Evolutionary conservation across 2,888 invertebrate species (phyloP), one percentile per base, ranked within the genome.

Genomic region (Eilema depressum): DNA sequence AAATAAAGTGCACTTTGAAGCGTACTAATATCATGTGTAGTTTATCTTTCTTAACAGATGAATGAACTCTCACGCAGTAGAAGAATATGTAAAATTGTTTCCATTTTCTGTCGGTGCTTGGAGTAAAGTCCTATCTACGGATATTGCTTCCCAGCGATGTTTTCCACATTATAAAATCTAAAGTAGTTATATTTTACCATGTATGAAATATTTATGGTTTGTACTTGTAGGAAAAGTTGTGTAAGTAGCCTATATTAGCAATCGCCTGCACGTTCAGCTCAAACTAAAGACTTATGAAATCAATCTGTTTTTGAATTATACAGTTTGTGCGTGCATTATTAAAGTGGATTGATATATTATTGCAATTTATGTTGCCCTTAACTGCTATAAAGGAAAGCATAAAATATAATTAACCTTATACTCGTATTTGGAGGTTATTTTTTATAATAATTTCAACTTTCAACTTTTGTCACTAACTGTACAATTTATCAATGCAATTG

Each of bases 41-140:
- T 85, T 91, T 93, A 93, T 94, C 94, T 90, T 82, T 83, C 85
- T 88, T 92, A 88, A 93, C 93, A 89, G 91, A 87, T 87, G 93
- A 93, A 83, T 89, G 89, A 85, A 82, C 83, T 78, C 75, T 77
- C 81, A 88, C 85, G 86, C 87, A 89, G 86, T 86, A 83, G 83
- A 86, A 86, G 83, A 90, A 87, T 88, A 87, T 88, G 86, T 84
- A 85, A 85, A 86, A 84, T 80, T 76, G 80, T 79, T 79, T 69
- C 74, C 76, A 81, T 82, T 76, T 80, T 81, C 81, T 71, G 75
- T 81, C 76, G 79, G 70, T 76, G 73, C 85, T 87, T 76, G 72
- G 75, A 76, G 79, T 73, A 79, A 83, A 79, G 81, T 79, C 68
- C 68, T 78, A 83, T 84, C 81, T 81, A 77, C 76, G 64, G 82